phyloP scores from a whole-genome alignment of 2,797 vertebrate species.

The Adelosebastes latens region DNA sequence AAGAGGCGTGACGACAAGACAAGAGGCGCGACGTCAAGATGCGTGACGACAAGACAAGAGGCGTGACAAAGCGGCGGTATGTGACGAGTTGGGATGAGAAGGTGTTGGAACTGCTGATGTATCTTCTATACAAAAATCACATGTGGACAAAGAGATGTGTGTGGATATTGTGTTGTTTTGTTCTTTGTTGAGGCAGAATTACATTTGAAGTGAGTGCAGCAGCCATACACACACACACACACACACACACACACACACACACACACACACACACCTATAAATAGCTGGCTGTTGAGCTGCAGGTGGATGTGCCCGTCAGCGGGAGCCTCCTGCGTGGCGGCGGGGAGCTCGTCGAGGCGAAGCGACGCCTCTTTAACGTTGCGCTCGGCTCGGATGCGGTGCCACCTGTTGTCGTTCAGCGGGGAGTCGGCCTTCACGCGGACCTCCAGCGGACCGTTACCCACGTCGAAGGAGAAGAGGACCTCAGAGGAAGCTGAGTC shows the following conservation, averaged over 20 bases:
- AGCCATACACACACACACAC: not conserved
- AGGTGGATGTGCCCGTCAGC: slow-evolving; percentile 90
- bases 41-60: too few relatives aligned
- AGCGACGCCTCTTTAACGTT: slow-evolving; percentile 92
- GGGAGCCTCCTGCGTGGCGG: slow-evolving; percentile 81
- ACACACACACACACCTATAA: slow-evolving; percentile 82
- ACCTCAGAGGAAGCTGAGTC: slow-evolving; percentile 89
- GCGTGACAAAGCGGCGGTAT: too few relatives aligned
- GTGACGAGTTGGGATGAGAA: too few relatives aligned
- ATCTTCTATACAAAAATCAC: not conserved
- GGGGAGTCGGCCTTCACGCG: slow-evolving; percentile 75
- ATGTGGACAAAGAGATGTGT: not conserved
- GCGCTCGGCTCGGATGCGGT: slow-evolving; percentile 89
- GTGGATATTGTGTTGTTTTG: not conserved
- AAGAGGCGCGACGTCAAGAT: too few relatives aligned
- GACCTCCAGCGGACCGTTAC: slow-evolving; percentile 91
- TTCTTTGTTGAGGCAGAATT: not conserved
- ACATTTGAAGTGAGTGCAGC: not conserved
- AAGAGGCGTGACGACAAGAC: too few relatives aligned
- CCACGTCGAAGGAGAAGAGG: slow-evolving; percentile 94
- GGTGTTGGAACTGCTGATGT: too few relatives aligned
- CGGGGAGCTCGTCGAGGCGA: slow-evolving; percentile 86
- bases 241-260: not conserved
- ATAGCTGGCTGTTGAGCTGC: slow-evolving; percentile 96
- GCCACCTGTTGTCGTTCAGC: slow-evolving; percentile 93